A percentile compares a stretch with the other conserved stretches of the same genome.
Evolutionary conservation across 2,797 vertebrate genomes (phyloP).

Genomic region (Pseudochirops corinnae): DNA sequence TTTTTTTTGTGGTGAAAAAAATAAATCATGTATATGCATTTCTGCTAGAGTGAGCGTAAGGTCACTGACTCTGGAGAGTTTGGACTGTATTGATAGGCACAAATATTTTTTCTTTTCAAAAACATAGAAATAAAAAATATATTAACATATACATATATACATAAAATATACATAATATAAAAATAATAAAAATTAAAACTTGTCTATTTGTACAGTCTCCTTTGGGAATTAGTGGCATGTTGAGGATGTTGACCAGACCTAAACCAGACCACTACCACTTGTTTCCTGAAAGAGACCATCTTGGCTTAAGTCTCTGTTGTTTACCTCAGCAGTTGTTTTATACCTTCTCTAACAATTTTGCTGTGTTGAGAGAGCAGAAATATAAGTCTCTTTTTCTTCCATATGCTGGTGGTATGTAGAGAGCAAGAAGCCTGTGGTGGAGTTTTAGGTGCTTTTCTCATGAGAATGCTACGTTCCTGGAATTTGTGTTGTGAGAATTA

Average conservation of each 20-base stretch:
- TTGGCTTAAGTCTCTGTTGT: not conserved
- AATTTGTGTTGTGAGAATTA: constrained; percentile 57
- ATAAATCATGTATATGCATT: not conserved
- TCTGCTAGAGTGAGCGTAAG: not conserved
- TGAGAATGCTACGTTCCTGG: constrained; percentile 38
- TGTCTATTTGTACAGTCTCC: constrained; percentile 20
- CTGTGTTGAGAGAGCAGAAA: constrained; percentile 54
- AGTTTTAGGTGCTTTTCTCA: constrained; percentile 39
- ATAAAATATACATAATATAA: not conserved
- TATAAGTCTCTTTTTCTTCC: not conserved
- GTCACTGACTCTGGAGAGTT: not conserved
- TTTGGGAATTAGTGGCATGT: constrained; percentile 16
- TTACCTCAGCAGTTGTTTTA: constrained; percentile 37
- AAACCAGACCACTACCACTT: not conserved
- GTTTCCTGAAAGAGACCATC: constrained; percentile 34
- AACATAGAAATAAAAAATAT: not conserved
- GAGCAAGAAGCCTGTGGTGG: not conserved
- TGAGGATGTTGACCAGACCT: constrained; percentile 12
- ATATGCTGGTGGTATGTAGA: not conserved
- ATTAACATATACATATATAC: not conserved
- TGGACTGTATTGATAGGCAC: constrained; percentile 5
- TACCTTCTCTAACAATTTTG: constrained; percentile 26
- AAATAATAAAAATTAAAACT: constrained; percentile 59
- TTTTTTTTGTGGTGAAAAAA: not conserved
- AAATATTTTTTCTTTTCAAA: constrained; percentile 35